phyloP scores from a whole-genome alignment of 2,888 invertebrate species.

The Caenorhabditis sp. region DNA sequence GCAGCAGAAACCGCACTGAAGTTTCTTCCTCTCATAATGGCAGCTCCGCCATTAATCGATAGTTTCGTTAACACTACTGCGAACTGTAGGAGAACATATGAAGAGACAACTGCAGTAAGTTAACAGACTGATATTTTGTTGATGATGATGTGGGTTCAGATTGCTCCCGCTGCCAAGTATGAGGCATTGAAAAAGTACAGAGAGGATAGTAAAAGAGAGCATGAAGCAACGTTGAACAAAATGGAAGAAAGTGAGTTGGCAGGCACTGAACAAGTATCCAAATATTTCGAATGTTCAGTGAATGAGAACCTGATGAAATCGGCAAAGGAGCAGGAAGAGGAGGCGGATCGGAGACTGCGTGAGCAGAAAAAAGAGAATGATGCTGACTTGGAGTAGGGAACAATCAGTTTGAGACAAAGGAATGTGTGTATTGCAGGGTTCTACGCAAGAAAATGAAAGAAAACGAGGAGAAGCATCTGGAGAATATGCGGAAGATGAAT shows the following conservation, averaged over 20 bases:
- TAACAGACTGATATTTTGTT: not conserved
- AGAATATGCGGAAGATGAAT: not conserved
- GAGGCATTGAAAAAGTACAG: conserved; percentile 3
- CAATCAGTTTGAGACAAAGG: not conserved
- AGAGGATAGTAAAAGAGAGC: not conserved
- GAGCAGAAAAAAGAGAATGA: conserved; percentile 5
- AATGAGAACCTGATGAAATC: not conserved
- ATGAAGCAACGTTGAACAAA: not conserved
- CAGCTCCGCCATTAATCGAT: not conserved
- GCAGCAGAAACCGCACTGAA: too few relatives aligned
- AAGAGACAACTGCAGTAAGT: not conserved
- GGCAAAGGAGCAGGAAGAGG: not conserved
- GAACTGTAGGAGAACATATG: not conserved
- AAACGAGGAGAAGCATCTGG: not conserved
- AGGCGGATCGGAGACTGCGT: conserved; percentile 1
- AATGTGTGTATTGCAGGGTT: not conserved
- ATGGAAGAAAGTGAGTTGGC: conserved; percentile 6
- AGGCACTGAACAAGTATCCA: not conserved
- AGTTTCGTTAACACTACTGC: too few relatives aligned
- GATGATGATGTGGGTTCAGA: too few relatives aligned
- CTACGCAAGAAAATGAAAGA: not conserved
- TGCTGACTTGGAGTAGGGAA: not conserved
- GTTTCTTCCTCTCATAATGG: too few relatives aligned
- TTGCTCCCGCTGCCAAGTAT: conserved; percentile 5
- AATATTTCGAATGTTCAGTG: not conserved